Conservation (phyloP, 2,888 invertebrate species). For the Melipona bicolor region DNA sequence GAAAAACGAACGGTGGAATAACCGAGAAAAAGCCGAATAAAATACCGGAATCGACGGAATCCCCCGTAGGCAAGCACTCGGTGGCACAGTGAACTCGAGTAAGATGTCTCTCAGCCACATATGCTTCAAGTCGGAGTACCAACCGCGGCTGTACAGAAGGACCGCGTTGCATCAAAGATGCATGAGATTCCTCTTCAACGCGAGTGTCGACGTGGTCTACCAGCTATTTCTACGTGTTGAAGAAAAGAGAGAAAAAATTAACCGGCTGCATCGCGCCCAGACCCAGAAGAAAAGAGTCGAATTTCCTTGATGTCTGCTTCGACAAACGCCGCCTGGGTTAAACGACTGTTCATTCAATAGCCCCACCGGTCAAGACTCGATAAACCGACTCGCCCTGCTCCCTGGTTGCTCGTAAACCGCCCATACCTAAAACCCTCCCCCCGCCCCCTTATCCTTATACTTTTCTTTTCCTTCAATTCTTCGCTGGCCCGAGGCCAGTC, state of each 20-base stretch:
- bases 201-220: conserved; percentile 42
- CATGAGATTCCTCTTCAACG: conserved; percentile 56
- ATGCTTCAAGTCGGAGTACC: conserved; percentile 17
- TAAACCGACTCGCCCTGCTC: conserved; percentile 76
- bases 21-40: conserved; percentile 15
- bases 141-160: conserved; percentile 17
- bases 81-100: conserved; percentile 38
- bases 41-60: conserved; percentile 27
- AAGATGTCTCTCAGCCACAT: conserved; percentile 51
- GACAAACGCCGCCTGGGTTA: conserved; percentile 75
- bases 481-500: conserved; percentile 42
- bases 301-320: conserved; percentile 75
- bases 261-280: background rate
- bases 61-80: conserved; percentile 28
- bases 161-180: conserved; percentile 65
- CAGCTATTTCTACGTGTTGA: conserved; percentile 44
- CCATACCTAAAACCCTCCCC: conserved; percentile 25
- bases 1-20: background rate
- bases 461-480: conserved; percentile 11
- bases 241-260: background rate
- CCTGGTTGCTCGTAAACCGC: conserved; percentile 74
- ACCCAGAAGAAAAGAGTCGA: conserved; percentile 42
- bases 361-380: conserved; percentile 72
- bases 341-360: conserved; percentile 77
- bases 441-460: conserved; percentile 25